A percentile compares a stretch with the other conserved stretches of the same genome.
Conservation (phyloP, 2,113 vertebrate genomes). For the Centropus bengalensis region DNA sequence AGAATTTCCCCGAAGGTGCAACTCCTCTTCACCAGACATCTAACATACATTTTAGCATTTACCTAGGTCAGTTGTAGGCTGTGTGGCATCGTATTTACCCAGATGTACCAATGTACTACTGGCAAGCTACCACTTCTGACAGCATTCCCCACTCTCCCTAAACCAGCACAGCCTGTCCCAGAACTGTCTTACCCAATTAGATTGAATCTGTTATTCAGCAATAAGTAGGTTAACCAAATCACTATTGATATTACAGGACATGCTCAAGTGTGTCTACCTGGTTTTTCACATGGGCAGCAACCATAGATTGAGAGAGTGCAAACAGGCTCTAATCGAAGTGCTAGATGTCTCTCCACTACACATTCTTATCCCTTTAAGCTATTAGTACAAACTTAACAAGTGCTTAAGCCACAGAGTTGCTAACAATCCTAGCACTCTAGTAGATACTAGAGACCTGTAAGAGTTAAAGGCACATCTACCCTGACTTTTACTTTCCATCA, state of each 20-base stretch:
- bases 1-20: background rate
- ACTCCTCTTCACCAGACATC: background rate
- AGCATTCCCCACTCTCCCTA: background rate
- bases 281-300: background rate
- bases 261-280: background rate
- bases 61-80: background rate
- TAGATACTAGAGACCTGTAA: background rate
- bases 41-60: background rate
- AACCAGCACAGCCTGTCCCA: slow-evolving; percentile 13
- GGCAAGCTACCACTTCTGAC: background rate
- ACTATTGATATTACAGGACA: background rate
- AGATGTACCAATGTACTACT: background rate
- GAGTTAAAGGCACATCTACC: background rate
- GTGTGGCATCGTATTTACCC: background rate
- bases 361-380: background rate
- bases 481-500: background rate
- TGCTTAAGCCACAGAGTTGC: background rate
- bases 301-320: background rate
- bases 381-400: background rate
- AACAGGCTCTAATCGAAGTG: background rate
- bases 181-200: slow-evolving; percentile 42
- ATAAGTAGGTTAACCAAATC: slow-evolving; percentile 36
- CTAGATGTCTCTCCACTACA: background rate
- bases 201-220: background rate
- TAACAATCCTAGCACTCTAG: background rate